Evolutionary conservation across 2,797 vertebrate species (phyloP), one percentile per base, ranked within the genome.

Genomic region (Tinamus major): DNA sequence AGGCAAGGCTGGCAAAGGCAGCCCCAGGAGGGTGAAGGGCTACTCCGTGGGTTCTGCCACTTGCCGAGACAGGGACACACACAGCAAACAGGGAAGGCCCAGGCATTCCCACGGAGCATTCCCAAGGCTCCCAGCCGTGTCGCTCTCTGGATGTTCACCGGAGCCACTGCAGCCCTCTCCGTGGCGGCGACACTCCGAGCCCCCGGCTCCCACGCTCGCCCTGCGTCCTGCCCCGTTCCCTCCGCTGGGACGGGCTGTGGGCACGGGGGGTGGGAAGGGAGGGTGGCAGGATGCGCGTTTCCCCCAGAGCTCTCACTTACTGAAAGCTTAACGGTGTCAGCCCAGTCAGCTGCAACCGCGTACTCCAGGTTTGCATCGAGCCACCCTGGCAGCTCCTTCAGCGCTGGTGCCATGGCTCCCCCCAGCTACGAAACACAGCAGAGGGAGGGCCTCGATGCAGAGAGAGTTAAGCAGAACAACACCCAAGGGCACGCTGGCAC

Each of bases 351-450:
- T 97, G 99, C 98, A 91, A 99, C 98, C 65, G 97, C 98, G 97
- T 99, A 99, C 96, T 99, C 99, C 2, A 98, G 96, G 98, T 99
- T 99, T 82, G 98, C 98, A 87, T 99, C 98, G 94, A 99, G 97
- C 99, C 99, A 99, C 77, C 98, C 97, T 90, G 98, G 98, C 15
- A 99, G 98, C 96, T 99, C 99, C 97, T 99, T 99, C 92, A 99
- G 98, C 74, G 98, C 98, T 75, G 99, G 99, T 92, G 99, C 99
- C 96, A 99, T 98, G 78, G 98, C 98, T 67, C 99, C 98, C 82
- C 98, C 98, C 80, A 99, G 98, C 99, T 99, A 98, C 79, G 96
- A 97, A 96, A 96, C 94, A 97, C 90, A 96, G 91, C 88, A 95
- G 74, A 96, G 96, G 84, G 94, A 91, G 95, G 85, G 93, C 90